These are phyloP conservation scores for Drosophila leonis DNA, from an alignment of 2,888 invertebrate species.

Conservation along the genomic window DNA sequence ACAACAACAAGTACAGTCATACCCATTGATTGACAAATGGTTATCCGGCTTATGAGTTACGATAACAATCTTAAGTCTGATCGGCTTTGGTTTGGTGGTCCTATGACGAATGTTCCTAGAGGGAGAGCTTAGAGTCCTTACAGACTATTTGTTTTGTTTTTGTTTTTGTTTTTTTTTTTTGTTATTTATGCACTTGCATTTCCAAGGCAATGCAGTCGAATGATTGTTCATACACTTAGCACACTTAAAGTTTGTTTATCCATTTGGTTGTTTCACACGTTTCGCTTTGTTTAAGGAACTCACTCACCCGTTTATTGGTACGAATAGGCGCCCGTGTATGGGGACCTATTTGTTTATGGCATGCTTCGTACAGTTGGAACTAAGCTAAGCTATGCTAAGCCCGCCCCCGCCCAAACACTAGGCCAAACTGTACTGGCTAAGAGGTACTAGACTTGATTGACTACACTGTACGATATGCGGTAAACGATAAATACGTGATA, in stretches of 20 bases:
- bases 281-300: slow-evolving; percentile 60
- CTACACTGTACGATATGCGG: slow-evolving; percentile 23
- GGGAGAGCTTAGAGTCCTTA: slow-evolving; percentile 45
- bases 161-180: neutral
- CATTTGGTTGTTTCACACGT: slow-evolving; percentile 35
- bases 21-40: slow-evolving; percentile 56
- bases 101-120: slow-evolving; percentile 58
- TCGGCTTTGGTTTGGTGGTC: slow-evolving; percentile 57
- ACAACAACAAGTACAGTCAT: slow-evolving; percentile 66
- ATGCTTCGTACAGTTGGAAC: slow-evolving; percentile 63
- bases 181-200: neutral
- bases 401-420: slow-evolving; percentile 38
- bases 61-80: slow-evolving; percentile 59
- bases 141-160: slow-evolving; percentile 29
- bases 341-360: slow-evolving; percentile 32
- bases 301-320: slow-evolving; percentile 64
- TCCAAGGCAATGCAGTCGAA: neutral
- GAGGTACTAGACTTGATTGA: slow-evolving; percentile 38
- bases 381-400: slow-evolving; percentile 51
- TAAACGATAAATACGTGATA: neutral
- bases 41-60: slow-evolving; percentile 57
- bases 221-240: slow-evolving; percentile 39
- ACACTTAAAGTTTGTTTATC: slow-evolving; percentile 48
- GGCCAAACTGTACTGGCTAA: slow-evolving; percentile 51
- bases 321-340: slow-evolving; percentile 37